Evolutionary conservation across 2,797 vertebrate species (phyloP), one percentile per base, ranked within the genome.

Genomic region (Lophotriccus pileatus): DNA sequence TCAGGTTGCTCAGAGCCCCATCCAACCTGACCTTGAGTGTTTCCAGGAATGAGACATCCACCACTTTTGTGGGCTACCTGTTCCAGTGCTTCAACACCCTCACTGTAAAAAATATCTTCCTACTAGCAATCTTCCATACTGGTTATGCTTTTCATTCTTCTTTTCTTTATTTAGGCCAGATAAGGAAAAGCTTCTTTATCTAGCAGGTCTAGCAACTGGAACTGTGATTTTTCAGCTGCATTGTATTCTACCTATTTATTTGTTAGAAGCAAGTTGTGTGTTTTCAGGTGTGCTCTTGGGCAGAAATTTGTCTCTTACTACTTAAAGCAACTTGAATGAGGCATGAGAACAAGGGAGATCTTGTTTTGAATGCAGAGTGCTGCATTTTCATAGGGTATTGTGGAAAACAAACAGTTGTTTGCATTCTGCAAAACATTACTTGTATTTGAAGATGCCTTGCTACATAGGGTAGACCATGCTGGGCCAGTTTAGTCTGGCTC

Each of bases 311-410:
- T 78, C 4, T 59, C 25, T 67, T 59, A 10, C 3, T 3, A 70
- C 7, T 13, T 55, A 63, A 37, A 84, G 36, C 20, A 60, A 7
- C 25, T 53, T 49, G 24, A 74, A 12, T 52, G 70, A 78, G 39
- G 10, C n/a, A 14, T 28, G 25, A 69, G 37, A 52, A 37, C 17
- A 28, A 32, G 10, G 21, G 21, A 75, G 12, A 28, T 68, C 3
- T 7, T 12, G 15, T 70, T 81, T 53, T 47, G 64, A 66, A 21
- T 47, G 34, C 16, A 32, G 43, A 73, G 20, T 30, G 12, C 21
- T 72, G 19, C 1, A 0, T 67, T 80, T 88, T 70, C 1, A 0
- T 63, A 47, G 39, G 24, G 7, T 70, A 6, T 30, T 16, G 4
- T 69, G 63, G 37, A 82, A 89, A 36, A 49, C 3, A 5, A 79